Conservation (phyloP, 30 jellyfish, hydroid and myxozoan species). For the Hydractinia echinata region DNA sequence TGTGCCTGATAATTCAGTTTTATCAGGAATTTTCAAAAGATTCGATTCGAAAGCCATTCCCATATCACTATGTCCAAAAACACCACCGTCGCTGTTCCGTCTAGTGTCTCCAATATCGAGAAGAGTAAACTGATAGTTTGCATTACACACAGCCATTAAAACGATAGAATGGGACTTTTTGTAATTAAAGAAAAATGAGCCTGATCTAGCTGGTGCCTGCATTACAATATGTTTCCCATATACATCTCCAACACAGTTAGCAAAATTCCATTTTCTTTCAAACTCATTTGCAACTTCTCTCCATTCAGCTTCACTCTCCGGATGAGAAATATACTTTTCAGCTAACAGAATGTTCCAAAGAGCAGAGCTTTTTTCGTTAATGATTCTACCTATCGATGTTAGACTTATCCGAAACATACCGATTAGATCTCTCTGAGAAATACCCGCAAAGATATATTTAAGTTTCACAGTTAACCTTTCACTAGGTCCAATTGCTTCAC, state of each 20-base stretch:
- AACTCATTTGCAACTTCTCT: conserved; percentile 15
- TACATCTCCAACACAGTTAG: conserved; percentile 13
- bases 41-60: conserved; percentile 14
- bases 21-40: not conserved
- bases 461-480: too few relatives aligned
- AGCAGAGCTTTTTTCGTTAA: conserved; percentile 13
- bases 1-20: not conserved
- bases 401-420: too few relatives aligned
- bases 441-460: conserved; percentile 3
- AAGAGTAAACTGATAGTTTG: conserved; percentile 18
- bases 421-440: too few relatives aligned
- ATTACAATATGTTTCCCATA: conserved; percentile 20
- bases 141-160: conserved; percentile 21
- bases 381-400: conserved; percentile 14
- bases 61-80: not conserved
- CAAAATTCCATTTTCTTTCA: conserved; percentile 26
- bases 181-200: conserved; percentile 9
- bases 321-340: not conserved
- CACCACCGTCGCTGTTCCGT: conserved; percentile 21
- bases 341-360: too few relatives aligned
- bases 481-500: too few relatives aligned
- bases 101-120: conserved; percentile 23
- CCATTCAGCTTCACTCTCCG: conserved; percentile 34
- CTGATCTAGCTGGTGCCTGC: conserved; percentile 27
- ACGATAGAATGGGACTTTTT: conserved; percentile 8